A percentile compares a stretch with the other conserved stretches of the same genome.
Conservation (phyloP, 2,113 vertebrate species). For the Gallinago undulata region DNA sequence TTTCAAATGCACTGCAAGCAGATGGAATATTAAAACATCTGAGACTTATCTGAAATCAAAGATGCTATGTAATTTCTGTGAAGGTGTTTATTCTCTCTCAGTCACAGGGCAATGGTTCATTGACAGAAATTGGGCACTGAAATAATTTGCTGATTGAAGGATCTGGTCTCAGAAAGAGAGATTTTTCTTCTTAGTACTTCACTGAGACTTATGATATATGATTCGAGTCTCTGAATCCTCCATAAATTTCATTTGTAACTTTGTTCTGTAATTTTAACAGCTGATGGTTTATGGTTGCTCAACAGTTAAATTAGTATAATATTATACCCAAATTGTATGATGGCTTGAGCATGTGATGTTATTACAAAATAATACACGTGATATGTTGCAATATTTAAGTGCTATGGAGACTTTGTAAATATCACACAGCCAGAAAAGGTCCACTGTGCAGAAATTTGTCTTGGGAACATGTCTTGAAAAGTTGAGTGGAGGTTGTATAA, state of each 20-base stretch:
- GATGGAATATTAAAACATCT: not conserved
- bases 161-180: not conserved
- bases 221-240: not conserved
- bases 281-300: not conserved
- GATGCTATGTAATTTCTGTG: not conserved
- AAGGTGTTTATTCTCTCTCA: not conserved
- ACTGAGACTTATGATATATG: not conserved
- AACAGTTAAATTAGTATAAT: not conserved
- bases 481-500: not conserved
- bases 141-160: not conserved
- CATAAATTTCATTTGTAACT: not conserved
- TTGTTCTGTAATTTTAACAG: not conserved
- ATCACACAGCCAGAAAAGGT: not conserved
- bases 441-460: not conserved
- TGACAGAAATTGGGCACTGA: not conserved
- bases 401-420: not conserved
- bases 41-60: not conserved
- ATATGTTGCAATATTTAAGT: not conserved
- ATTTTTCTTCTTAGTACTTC: not conserved
- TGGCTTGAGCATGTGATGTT: not conserved
- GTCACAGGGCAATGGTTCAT: not conserved
- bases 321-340: not conserved
- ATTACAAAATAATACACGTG: not conserved
- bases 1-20: not conserved
- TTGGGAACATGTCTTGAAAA: not conserved